Percentiles rank a stretch among this genome's conserved stretches.
These are phyloP conservation scores for Brachyhypopomus gauderio DNA, from an alignment of 2,113 vertebrate species.

Conservation along the genomic window DNA sequence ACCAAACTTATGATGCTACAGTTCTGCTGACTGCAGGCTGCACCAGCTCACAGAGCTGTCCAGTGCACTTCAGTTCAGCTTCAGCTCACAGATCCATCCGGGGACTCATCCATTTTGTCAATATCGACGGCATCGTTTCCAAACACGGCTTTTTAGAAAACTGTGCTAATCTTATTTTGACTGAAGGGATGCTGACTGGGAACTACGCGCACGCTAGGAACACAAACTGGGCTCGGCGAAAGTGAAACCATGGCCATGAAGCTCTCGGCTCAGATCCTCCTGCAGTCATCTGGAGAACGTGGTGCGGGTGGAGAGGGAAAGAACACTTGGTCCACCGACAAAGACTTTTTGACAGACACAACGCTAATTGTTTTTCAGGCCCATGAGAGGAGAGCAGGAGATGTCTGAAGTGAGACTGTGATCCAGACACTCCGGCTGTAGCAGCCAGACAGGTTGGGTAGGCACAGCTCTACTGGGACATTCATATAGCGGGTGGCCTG, in stretches of 20 bases:
- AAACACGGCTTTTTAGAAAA: background rate
- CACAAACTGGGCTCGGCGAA: background rate
- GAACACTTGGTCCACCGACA: slow-evolving; percentile 1
- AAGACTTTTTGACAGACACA: slow-evolving; percentile 27
- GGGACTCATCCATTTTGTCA: no score
- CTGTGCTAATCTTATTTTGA: background rate
- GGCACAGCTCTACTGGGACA: slow-evolving; percentile 3
- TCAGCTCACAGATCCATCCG: no score
- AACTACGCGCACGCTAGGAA: background rate
- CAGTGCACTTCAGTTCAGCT: no score
- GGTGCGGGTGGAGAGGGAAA: slow-evolving; percentile 17
- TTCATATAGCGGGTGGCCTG: slow-evolving; percentile 1
- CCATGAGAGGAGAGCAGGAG: slow-evolving; percentile 23
- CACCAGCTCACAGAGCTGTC: background rate
- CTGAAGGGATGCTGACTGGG: background rate
- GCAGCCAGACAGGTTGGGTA: slow-evolving; percentile 46
- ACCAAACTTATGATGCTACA: background rate
- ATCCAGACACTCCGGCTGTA: slow-evolving; percentile 55
- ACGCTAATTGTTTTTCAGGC: slow-evolving; percentile 41
- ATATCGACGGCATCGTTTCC: background rate
- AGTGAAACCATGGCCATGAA: background rate
- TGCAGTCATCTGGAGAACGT: slow-evolving; percentile 26
- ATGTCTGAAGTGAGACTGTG: slow-evolving; percentile 50
- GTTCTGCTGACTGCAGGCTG: background rate
- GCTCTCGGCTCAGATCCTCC: slow-evolving; percentile 11